phyloP scores from a whole-genome alignment of 2,888 invertebrate species.

The Piscicola geometra region DNA sequence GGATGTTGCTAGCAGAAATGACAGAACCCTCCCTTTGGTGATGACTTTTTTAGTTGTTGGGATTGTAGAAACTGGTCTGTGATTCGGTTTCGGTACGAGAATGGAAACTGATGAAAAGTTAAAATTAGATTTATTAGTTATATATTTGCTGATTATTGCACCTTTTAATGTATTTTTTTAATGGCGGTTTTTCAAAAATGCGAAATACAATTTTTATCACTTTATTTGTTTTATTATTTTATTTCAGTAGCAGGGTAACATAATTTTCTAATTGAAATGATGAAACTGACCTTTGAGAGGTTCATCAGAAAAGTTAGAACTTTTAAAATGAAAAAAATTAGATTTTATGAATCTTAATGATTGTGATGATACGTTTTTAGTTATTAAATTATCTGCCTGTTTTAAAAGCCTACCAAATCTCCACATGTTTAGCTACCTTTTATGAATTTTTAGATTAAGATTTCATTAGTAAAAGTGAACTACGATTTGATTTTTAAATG shows the following conservation, averaged over 20 bases:
- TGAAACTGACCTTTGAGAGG: conserved; percentile 7
- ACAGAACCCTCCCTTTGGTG: background rate
- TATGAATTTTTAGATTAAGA: conserved; percentile 1
- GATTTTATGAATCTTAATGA: background rate
- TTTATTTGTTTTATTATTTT: background rate
- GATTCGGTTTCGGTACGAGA: too few species aligned
- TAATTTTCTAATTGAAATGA: background rate
- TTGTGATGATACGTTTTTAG: background rate
- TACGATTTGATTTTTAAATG: background rate
- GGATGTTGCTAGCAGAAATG: background rate
- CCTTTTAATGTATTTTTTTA: too few species aligned
- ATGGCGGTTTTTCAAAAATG: too few species aligned
- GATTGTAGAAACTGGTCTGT: background rate
- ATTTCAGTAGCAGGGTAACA: background rate
- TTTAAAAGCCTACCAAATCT: background rate
- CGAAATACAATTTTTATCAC: too few species aligned
- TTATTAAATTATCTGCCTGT: background rate
- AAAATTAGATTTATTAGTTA: too few species aligned
- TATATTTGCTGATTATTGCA: too few species aligned
- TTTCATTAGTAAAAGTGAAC: background rate
- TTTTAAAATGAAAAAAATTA: background rate
- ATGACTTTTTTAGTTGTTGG: background rate
- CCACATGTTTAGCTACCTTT: background rate
- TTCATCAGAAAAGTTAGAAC: background rate
- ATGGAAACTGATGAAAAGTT: too few species aligned